Evolutionary conservation across 2,888 invertebrate genomes (phyloP).

Genomic region (Alentia gelatinosa): DNA sequence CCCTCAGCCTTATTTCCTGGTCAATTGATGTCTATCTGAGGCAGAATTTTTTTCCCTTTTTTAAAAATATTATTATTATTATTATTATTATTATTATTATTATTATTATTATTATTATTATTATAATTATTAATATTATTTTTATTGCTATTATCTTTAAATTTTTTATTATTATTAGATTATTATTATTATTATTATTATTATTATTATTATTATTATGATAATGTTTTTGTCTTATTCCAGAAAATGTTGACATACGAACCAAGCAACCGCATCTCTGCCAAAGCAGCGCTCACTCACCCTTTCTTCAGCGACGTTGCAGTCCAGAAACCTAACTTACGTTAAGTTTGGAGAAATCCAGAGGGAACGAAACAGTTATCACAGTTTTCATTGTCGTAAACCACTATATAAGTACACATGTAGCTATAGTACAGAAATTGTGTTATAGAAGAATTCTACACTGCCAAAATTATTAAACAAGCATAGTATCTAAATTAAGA

Average conservation of each 20-base stretch:
- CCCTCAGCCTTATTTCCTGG: too few relatives aligned
- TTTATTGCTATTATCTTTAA: too few relatives aligned
- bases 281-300: slow-evolving; percentile 62
- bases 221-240: slow-evolving; percentile 44
- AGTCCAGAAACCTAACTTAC: neutral
- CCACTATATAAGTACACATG: neutral
- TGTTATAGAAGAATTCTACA: neutral
- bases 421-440: neutral
- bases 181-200: too few relatives aligned
- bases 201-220: too few relatives aligned
- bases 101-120: too few relatives aligned
- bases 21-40: too few relatives aligned
- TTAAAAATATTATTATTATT: too few relatives aligned
- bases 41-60: too few relatives aligned
- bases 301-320: slow-evolving; percentile 61
- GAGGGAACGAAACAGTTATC: too few relatives aligned
- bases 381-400: neutral
- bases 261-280: slow-evolving; percentile 63
- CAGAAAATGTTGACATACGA: slow-evolving; percentile 65
- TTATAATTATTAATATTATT: too few relatives aligned
- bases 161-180: too few relatives aligned
- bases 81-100: too few relatives aligned
- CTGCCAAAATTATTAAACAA: neutral
- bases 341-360: neutral
- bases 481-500: neutral